These are phyloP conservation scores for Drosophila longiperda DNA, from an alignment of 2,888 invertebrate species.

Conservation along the genomic window DNA sequence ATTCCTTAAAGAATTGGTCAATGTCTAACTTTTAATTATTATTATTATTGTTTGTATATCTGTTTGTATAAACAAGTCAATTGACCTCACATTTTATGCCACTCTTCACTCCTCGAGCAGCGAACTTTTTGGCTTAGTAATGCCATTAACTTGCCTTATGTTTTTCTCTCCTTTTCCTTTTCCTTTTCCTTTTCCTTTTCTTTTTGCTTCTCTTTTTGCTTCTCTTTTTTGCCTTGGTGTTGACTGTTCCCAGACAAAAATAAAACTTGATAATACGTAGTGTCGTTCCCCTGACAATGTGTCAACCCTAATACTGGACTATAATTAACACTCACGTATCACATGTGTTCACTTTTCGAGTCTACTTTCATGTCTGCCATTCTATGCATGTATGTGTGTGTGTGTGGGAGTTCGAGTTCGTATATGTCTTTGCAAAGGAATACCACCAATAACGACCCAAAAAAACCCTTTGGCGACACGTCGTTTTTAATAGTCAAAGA, in stretches of 20 bases:
- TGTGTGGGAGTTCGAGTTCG: slow-evolving; percentile 2
- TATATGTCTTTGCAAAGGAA: slow-evolving; percentile 19
- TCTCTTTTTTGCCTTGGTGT: background rate
- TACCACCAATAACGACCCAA: slow-evolving; percentile 47
- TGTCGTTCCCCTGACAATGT: slow-evolving; percentile 31
- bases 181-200: background rate
- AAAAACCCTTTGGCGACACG: slow-evolving; percentile 57
- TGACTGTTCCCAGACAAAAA: slow-evolving; percentile 5
- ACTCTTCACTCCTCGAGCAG: background rate
- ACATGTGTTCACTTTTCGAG: slow-evolving; percentile 29
- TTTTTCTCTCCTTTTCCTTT: background rate
- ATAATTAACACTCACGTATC: slow-evolving; percentile 53
- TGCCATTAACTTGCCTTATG: background rate
- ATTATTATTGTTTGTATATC: background rate
- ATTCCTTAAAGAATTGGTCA: background rate
- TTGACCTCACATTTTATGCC: background rate
- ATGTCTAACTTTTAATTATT: background rate
- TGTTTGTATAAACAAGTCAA: too few relatives aligned
- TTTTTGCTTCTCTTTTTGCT: background rate
- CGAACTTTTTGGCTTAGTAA: background rate
- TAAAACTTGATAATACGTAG: slow-evolving; percentile 21
- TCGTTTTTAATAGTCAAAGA: slow-evolving; percentile 75
- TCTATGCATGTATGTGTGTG: slow-evolving; percentile 1
- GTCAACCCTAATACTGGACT: slow-evolving; percentile 45
- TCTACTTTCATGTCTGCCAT: background rate